These are phyloP conservation scores for Dolomedes plantarius DNA, from an alignment of 2,888 invertebrate genomes.

Conservation along the genomic window DNA sequence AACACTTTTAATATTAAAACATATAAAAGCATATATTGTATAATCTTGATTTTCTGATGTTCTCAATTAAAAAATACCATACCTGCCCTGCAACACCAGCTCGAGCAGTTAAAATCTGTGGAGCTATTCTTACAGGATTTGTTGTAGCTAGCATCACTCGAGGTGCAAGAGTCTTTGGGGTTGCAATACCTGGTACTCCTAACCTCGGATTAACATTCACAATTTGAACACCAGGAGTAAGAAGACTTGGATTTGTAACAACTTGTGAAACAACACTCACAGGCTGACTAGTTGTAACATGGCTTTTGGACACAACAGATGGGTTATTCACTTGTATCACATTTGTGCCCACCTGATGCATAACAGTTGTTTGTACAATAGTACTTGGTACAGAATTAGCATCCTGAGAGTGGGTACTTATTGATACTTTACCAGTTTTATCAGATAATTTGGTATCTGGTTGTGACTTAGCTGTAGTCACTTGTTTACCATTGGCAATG, in stretches of 20 bases:
- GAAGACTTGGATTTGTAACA: constrained; percentile 63
- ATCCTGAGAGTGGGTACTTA: constrained; percentile 13
- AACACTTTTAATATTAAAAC: too few species aligned
- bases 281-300: constrained; percentile 53
- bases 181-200: constrained; percentile 76
- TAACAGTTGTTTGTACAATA: constrained; percentile 31
- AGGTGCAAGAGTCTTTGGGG: constrained; percentile 86
- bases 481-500: constrained; percentile 56
- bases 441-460: constrained; percentile 38
- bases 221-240: constrained; percentile 64
- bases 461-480: constrained; percentile 12
- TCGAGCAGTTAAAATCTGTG: constrained; percentile 82
- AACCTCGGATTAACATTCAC: constrained; percentile 63
- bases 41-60: too few species aligned
- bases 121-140: constrained; percentile 78
- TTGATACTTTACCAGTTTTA: constrained; percentile 27
- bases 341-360: constrained; percentile 30
- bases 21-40: too few species aligned
- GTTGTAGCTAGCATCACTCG: constrained; percentile 83
- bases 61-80: constrained; percentile 3
- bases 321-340: constrained; percentile 51
- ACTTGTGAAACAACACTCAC: constrained; percentile 68
- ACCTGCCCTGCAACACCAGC: constrained; percentile 66
- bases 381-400: constrained; percentile 20
- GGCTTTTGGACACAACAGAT: constrained; percentile 36